Conservation (phyloP, 2,888 invertebrate species). For the Rhamnusium bicolor region DNA sequence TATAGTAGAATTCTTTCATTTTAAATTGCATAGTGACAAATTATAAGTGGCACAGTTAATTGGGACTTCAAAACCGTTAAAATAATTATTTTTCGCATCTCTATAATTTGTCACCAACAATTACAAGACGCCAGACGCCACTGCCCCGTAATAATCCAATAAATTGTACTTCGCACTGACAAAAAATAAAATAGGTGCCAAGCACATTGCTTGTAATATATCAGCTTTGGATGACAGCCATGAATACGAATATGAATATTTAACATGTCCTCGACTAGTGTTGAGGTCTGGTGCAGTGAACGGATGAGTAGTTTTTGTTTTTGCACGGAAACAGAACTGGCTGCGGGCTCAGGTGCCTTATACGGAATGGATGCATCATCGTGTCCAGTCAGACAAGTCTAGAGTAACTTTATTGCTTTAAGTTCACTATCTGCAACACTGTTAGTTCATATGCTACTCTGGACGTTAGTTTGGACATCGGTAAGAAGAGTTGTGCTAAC, state of each 20-base stretch:
- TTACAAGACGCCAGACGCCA: constrained; percentile 8
- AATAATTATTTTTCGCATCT: background rate
- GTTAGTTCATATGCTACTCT: constrained; percentile 8
- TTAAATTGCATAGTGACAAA: background rate
- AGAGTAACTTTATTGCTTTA: constrained; percentile 28
- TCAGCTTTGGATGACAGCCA: constrained; percentile 35
- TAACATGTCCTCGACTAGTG: constrained; percentile 44
- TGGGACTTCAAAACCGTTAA: background rate
- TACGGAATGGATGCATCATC: constrained; percentile 50
- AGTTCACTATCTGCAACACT: constrained; percentile 21
- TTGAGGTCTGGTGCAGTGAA: constrained; percentile 50
- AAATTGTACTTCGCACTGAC: background rate
- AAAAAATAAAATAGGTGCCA: constrained; percentile 19
- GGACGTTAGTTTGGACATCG: background rate
- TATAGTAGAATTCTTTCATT: no score
- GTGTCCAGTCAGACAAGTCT: constrained; percentile 47
- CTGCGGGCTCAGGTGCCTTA: constrained; percentile 46
- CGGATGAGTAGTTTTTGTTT: constrained; percentile 46
- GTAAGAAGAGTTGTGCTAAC: background rate
- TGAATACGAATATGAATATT: constrained; percentile 42
- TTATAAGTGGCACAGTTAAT: background rate
- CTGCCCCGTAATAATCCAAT: background rate
- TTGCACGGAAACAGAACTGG: constrained; percentile 46
- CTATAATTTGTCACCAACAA: background rate
- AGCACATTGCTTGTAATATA: constrained; percentile 37